Base-by-base conservation (phyloP, 2,113 vertebrate genomes). In the Melanocharis versteri region DNA sequence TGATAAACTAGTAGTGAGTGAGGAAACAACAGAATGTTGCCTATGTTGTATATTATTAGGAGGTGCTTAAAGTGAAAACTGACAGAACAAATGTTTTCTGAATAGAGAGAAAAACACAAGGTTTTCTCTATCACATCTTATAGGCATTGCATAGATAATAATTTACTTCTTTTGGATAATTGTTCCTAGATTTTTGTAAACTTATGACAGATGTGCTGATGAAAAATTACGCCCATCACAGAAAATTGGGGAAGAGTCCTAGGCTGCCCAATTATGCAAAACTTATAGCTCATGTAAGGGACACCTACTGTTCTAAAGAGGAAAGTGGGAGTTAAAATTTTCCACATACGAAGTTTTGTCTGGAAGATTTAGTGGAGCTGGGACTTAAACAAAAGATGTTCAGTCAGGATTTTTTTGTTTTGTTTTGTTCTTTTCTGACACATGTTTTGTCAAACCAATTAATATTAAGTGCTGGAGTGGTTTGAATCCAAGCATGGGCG, bases 231-330 rank as follows among this genome's bases (percentile, higher is more conserved):
- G 50, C 73, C 65, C 95, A 90, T 97, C 97, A 83, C 50, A 84
- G 54, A 92, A 97, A 97, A 96, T 97, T 98, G 98, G 96, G 97
- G 98, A 97, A 89, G 89, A 96, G 33, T 97, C 97, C 97, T 98
- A 94, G 93, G 88, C 92, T 96, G 78, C 72, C 96, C 95, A 98
- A 98, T 98, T 98, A 98, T 97, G 87, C 54, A 94, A 98, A 97
- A 98, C 50, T 98, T 98, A 97, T 97, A 95, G 90, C 92, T 95
- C 50, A 28, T 96, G 42, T 97, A 95, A 97, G 92, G 87, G 89
- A 96, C 93, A 97, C 97, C 97, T 97, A 97, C 95, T 97, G 97
- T 92, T 98, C 97, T 98, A 98, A 97, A 97, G 72, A 78, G 95
- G 83, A 96, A 92, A 89, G 48, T 76, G 96, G 97, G 97, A 97